Conservation (phyloP, 2,888 invertebrate species). For the Leptopterna dolabrata region DNA sequence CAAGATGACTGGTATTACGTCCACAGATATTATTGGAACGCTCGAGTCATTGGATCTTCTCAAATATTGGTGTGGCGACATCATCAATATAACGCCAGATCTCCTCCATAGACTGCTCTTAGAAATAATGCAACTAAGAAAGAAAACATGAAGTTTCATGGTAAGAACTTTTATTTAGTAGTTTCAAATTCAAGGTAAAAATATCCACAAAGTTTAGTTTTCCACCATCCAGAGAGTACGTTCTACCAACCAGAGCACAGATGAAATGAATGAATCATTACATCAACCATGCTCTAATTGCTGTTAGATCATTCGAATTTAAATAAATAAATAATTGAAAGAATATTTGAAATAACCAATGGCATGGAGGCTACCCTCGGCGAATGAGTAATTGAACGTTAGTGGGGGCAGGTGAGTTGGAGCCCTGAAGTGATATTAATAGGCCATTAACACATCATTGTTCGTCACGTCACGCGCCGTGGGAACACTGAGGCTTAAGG, state of each 20-base stretch:
- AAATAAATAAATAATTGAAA: too few species aligned
- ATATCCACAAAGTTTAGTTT: neutral
- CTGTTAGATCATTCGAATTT: too few species aligned
- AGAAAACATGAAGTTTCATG: neutral
- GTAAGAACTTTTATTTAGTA: neutral
- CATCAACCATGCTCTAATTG: too few species aligned
- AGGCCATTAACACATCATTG: too few species aligned
- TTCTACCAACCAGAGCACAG: neutral
- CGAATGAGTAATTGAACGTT: too few species aligned
- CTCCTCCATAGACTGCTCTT: neutral
- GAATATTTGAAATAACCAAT: too few species aligned
- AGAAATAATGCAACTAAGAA: neutral
- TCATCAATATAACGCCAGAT: neutral
- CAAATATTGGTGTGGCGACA: constrained; percentile 95
- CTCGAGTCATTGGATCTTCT: constrained; percentile 98
- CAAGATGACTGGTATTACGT: constrained; percentile 94
- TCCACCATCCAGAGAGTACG: too few species aligned
- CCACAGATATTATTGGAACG: constrained; percentile 95
- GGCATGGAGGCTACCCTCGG: too few species aligned
- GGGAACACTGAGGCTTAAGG: too few species aligned
- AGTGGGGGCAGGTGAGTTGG: too few species aligned
- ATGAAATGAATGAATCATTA: neutral
- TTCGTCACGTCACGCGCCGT: too few species aligned
- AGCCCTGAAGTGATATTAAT: too few species aligned
- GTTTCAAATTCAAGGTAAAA: neutral